Conservation (phyloP, 2,888 invertebrate genomes). For the Dryadula phaetusa region DNA sequence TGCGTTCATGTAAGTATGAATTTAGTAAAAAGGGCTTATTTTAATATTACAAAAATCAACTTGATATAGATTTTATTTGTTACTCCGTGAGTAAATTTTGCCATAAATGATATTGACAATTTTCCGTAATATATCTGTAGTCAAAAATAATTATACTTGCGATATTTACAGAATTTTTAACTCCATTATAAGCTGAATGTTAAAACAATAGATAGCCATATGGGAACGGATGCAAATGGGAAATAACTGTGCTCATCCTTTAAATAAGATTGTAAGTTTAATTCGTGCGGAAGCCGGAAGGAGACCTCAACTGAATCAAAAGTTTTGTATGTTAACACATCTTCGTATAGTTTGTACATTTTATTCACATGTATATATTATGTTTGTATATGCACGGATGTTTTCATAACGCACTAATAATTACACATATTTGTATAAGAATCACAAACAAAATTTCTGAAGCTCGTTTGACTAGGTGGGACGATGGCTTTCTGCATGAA, state of each 20-base stretch:
- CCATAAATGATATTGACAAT: too few relatives aligned
- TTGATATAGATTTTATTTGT: too few relatives aligned
- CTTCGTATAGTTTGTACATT: neutral
- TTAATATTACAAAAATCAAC: too few relatives aligned
- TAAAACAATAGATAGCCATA: neutral
- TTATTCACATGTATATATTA: slow-evolving; percentile 10
- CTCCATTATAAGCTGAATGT: too few relatives aligned
- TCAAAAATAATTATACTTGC: too few relatives aligned
- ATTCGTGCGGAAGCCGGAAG: slow-evolving; percentile 6
- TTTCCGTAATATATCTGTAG: too few relatives aligned
- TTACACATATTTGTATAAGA: neutral
- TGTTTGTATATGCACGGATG: neutral
- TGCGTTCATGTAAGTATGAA: too few relatives aligned
- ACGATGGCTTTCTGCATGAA: slow-evolving; percentile 1
- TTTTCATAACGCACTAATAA: slow-evolving; percentile 1
- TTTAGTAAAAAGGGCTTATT: too few relatives aligned
- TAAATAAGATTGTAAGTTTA: slow-evolving; percentile 16
- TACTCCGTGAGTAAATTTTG: too few relatives aligned
- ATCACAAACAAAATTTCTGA: neutral
- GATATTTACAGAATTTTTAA: too few relatives aligned
- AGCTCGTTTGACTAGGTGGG: too few relatives aligned
- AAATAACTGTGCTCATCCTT: neutral
- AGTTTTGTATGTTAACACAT: slow-evolving; percentile 20
- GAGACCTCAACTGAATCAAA: slow-evolving; percentile 13
- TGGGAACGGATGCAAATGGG: neutral